Base-by-base conservation (phyloP, 2,113 vertebrate species). In the Crypturellus undulatus region DNA sequence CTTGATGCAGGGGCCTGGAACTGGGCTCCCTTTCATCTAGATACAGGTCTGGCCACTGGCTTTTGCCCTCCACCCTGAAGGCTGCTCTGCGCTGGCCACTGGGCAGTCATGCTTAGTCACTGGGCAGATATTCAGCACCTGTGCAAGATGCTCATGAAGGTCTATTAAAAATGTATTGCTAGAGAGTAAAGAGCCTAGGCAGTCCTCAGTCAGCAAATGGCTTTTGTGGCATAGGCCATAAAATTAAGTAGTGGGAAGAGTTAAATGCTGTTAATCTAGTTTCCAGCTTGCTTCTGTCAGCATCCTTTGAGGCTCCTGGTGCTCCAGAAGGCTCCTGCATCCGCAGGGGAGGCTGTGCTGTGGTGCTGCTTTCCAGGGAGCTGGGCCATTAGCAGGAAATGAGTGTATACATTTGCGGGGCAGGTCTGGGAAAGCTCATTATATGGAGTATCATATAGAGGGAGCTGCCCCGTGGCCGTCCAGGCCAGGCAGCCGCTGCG, bases 401-500 rank as follows among this genome's bases (percentile, higher is more conserved):
- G 43, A 84, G 32, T 5, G 0, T 21, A 3, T 40, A 40, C 54
- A 22, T 0, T 0, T 6, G 52, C 82, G 42, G 71, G 12, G 15
- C 8, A 19, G 54, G 16, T 59, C 83, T 60, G n/a, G 45, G n/a
- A 36, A 24, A 32, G 54, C 71, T 79, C 54, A 9, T 62, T 49
- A 62, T 40, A 2, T 40, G 45, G 17, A 36, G 34, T 20, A 2
- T 62, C 85, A 13, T 24, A 8, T 28, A 59, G 72, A 68, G 56
- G 26, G 42, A 34, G 30, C 58, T 82, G 85, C 16, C 26, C 34
- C 22, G 6, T 59, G 52, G 7, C 0, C 0, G 1, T 38, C 36
- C 0, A 0, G 75, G 32, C 25, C 24, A 32, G 0, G 0, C n/a
- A 65, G 79, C 38, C 21, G 9, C 3, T 8, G 21, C 4, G 70